Conservation (phyloP, 2,113 vertebrate genomes). For the Pagrus major region DNA sequence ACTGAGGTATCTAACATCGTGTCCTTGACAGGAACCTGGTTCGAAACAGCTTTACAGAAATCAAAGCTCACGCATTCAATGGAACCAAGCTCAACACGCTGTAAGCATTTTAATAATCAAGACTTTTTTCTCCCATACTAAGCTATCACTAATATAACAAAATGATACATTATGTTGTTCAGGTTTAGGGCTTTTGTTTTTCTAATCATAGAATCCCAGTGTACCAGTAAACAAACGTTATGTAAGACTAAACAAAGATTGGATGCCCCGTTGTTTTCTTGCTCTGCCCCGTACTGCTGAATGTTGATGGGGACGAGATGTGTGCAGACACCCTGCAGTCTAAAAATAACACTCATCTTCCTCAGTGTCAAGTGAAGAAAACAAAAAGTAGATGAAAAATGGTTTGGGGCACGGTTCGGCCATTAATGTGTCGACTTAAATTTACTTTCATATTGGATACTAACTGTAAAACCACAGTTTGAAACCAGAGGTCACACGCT, state of each 20-base stretch:
- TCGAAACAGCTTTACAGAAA: slow-evolving; percentile 92
- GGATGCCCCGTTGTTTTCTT: slow-evolving; percentile 65
- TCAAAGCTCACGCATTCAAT: slow-evolving; percentile 91
- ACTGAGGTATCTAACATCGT: slow-evolving; percentile 44
- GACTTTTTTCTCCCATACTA: background rate
- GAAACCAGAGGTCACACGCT: slow-evolving; percentile 16
- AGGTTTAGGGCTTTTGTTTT: slow-evolving; percentile 16
- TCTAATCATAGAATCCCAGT: slow-evolving; percentile 64
- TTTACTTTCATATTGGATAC: slow-evolving; percentile 11
- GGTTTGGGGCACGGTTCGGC: slow-evolving; percentile 14
- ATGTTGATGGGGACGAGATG: slow-evolving; percentile 55
- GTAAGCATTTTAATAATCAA: slow-evolving; percentile 81
- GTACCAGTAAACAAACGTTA: slow-evolving; percentile 76
- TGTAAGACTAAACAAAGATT: slow-evolving; percentile 82
- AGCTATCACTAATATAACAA: background rate
- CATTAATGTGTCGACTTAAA: slow-evolving; percentile 44
- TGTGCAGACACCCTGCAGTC: slow-evolving; percentile 53
- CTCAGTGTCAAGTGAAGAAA: slow-evolving; percentile 49
- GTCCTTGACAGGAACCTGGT: slow-evolving; percentile 87
- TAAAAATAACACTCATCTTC: slow-evolving; percentile 65
- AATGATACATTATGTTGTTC: background rate
- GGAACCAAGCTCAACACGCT: slow-evolving; percentile 90
- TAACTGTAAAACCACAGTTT: slow-evolving; percentile 26
- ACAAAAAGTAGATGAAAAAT: slow-evolving; percentile 36
- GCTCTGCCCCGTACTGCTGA: slow-evolving; percentile 39